A percentile compares a stretch with the other conserved stretches of the same genome.
These are phyloP conservation scores for roundworm (Caenorhabditis elegans) DNA, from an alignment of 1,140 invertebrate genomes.

Conservation along the genomic window DNA sequence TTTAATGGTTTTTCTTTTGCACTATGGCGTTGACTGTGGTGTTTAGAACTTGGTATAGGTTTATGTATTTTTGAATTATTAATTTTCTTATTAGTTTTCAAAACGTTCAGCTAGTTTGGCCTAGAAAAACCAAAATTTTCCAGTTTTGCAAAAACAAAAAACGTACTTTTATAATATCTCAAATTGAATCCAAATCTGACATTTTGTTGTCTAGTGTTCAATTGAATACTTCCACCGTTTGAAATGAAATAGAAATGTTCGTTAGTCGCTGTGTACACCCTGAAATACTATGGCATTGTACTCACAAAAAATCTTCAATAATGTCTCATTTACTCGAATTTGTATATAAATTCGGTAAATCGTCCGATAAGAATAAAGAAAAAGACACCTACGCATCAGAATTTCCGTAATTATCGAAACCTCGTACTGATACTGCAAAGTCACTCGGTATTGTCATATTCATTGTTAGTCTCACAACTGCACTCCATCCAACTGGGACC, in stretches of 20 bases:
- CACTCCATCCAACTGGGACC: neutral
- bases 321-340: no score
- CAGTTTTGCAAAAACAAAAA: no score
- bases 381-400: neutral
- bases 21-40: no score
- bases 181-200: neutral
- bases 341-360: no score
- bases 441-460: neutral
- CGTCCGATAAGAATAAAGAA: neutral
- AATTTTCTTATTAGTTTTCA: no score
- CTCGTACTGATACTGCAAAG: neutral
- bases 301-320: no score
- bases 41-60: no score
- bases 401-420: neutral
- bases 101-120: no score
- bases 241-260: neutral
- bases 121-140: no score
- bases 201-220: neutral
- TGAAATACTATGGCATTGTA: neutral
- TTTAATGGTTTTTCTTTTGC: no score
- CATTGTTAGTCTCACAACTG: neutral
- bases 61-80: no score
- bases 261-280: neutral
- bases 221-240: neutral
- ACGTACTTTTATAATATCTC: neutral